Evolutionary conservation across 2,797 vertebrate genomes (phyloP).

Genomic region (Poeciliopsis paucimaculata): DNA sequence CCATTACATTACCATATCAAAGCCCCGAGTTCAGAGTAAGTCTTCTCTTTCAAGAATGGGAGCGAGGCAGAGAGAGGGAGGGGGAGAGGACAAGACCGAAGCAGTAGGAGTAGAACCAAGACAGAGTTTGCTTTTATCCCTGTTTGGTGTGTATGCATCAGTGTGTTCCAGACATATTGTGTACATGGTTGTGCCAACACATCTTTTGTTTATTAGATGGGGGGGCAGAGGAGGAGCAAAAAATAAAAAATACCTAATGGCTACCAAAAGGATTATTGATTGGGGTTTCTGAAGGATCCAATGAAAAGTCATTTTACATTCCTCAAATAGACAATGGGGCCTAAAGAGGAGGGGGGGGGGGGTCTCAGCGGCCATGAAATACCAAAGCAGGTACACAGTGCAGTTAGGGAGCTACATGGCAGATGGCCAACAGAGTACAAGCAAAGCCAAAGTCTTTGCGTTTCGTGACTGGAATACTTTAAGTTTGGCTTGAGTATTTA

Average conservation of each 20-base stretch:
- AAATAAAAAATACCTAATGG: neutral
- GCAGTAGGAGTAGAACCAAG: conserved; percentile 82
- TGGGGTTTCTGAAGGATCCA: conserved; percentile 73
- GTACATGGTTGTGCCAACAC: conserved; percentile 44
- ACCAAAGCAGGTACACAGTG: conserved; percentile 74
- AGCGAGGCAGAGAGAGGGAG: conserved; percentile 73
- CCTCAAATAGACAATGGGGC: conserved; percentile 77
- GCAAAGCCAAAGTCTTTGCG: conserved; percentile 53
- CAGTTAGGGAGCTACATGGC: conserved; percentile 57
- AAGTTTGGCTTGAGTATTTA: conserved; percentile 37
- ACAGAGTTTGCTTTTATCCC: conserved; percentile 82
- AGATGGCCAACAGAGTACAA: conserved; percentile 67
- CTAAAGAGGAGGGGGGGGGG: conserved; percentile 69
- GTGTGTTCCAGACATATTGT: conserved; percentile 43
- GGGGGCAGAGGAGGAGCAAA: neutral
- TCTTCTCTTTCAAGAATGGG: conserved; percentile 86
- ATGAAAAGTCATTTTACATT: conserved; percentile 81
- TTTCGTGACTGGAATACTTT: conserved; percentile 46
- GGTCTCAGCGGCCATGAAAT: conserved; percentile 58
- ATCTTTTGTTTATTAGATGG: conserved; percentile 64
- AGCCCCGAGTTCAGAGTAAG: conserved; percentile 86
- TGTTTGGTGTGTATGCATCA: conserved; percentile 61
- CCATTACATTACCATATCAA: conserved; percentile 88
- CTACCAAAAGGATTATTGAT: conserved; percentile 64
- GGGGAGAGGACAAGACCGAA: conserved; percentile 80